These are phyloP conservation scores for Salvelinus alpinus DNA, from an alignment of 2,113 vertebrate species.

Conservation along the genomic window DNA sequence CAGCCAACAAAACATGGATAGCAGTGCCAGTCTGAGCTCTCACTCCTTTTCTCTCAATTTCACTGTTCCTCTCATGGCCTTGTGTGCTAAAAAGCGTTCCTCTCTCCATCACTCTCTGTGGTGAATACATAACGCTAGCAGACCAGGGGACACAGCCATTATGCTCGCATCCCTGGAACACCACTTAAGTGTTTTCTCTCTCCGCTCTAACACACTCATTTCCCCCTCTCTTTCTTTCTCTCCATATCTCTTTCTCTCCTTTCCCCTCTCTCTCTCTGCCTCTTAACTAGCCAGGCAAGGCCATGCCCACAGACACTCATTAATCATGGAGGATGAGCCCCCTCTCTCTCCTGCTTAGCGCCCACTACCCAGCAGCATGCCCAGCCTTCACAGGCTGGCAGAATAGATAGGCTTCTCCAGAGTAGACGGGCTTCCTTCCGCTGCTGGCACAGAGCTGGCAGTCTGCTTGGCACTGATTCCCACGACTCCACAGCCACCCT, in stretches of 20 bases:
- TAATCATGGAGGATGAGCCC: conserved; percentile 48
- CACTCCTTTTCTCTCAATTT: background rate
- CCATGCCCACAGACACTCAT: conserved; percentile 41
- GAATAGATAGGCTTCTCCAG: conserved; percentile 31
- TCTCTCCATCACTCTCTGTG: no score
- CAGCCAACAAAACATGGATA: no score
- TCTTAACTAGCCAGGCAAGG: conserved; percentile 31
- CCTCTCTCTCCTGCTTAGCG: conserved; percentile 36
- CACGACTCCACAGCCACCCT: conserved; percentile 33
- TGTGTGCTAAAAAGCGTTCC: background rate
- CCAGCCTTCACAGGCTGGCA: background rate
- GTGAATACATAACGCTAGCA: no score
- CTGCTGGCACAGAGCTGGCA: conserved; percentile 43
- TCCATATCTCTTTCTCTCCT: background rate
- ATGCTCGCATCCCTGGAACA: background rate
- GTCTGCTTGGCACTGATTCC: background rate
- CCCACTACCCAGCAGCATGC: conserved; percentile 17
- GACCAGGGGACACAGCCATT: no score
- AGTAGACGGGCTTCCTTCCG: conserved; percentile 7
- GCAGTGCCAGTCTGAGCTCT: background rate
- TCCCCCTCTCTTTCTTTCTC: background rate
- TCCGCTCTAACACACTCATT: background rate
- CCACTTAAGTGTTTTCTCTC: conserved; percentile 9
- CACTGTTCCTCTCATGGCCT: no score
- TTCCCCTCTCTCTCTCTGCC: conserved; percentile 10